These are phyloP conservation scores for Salvelinus alpinus DNA, from an alignment of 2,113 vertebrate species.

Conservation along the genomic window DNA sequence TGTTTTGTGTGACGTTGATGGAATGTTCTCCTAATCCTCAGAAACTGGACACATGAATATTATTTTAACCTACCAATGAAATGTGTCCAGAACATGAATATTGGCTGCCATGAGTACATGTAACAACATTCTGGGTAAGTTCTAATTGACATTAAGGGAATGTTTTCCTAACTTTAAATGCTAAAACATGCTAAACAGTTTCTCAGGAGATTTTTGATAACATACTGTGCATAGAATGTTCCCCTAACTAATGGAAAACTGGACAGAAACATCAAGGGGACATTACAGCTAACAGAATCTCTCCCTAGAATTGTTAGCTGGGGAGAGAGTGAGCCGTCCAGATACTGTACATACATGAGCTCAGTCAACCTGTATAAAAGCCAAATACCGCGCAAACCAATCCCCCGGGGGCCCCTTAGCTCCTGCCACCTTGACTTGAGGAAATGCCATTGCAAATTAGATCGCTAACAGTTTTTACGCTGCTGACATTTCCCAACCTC, in stretches of 20 bases:
- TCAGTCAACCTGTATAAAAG: conserved; percentile 22
- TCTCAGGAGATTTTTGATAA: neutral
- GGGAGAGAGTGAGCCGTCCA: neutral
- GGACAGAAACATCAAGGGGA: too few relatives aligned
- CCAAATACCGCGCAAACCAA: conserved; percentile 8
- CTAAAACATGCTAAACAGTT: neutral
- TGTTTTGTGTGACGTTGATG: too few relatives aligned
- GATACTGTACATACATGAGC: neutral
- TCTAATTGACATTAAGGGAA: too few relatives aligned
- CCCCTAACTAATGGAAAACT: neutral
- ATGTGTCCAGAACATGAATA: too few relatives aligned
- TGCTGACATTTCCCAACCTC: conserved; percentile 67
- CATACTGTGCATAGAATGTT: neutral
- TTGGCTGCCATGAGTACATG: too few relatives aligned
- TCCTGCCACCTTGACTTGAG: conserved; percentile 37
- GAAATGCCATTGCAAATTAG: conserved; percentile 69
- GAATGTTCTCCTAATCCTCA: too few relatives aligned
- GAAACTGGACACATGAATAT: too few relatives aligned
- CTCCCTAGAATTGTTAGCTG: neutral
- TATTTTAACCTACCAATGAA: too few relatives aligned
- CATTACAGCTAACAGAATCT: too few relatives aligned
- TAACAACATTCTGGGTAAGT: too few relatives aligned
- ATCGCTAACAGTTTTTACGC: conserved; percentile 62
- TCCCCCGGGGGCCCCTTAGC: neutral
- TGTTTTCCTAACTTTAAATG: too few relatives aligned